phyloP scores from a whole-genome alignment of 2,797 vertebrate genomes.

The Acipenser oxyrinchus region DNA sequence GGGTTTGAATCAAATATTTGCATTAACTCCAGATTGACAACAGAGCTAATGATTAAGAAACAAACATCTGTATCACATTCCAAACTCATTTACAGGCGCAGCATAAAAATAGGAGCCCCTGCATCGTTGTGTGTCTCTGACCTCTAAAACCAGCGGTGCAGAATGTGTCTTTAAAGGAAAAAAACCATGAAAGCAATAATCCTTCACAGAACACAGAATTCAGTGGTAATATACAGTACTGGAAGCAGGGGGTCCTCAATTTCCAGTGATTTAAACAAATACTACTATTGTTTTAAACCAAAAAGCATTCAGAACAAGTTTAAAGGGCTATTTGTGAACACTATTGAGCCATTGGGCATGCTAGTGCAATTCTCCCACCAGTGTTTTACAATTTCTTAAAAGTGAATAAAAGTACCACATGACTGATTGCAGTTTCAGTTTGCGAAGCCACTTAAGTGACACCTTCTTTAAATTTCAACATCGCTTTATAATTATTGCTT shows the following conservation, averaged over 20 bases:
- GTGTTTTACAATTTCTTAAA: conserved; percentile 26
- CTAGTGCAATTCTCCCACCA: not conserved
- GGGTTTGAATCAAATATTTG: too few species aligned
- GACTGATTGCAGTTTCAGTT: conserved; percentile 25
- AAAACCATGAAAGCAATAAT: too few species aligned
- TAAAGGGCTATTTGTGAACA: conserved; percentile 15
- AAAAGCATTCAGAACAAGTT: not conserved
- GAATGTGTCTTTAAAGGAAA: too few species aligned
- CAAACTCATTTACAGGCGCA: too few species aligned
- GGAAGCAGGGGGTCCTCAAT: not conserved
- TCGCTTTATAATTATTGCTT: conserved; percentile 37
- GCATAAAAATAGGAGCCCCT: too few species aligned
- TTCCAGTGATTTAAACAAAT: not conserved
- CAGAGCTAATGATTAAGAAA: too few species aligned
- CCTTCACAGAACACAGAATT: too few species aligned
- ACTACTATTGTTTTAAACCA: not conserved
- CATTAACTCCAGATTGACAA: too few species aligned
- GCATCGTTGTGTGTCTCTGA: too few species aligned
- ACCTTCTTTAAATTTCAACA: conserved; percentile 32
- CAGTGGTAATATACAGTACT: not conserved
- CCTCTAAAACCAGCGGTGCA: too few species aligned
- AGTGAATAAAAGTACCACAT: conserved; percentile 22
- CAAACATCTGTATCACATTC: too few species aligned
- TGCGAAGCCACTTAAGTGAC: conserved; percentile 15
- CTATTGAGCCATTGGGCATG: conserved; percentile 5